Percentiles rank a stretch among this genome's conserved stretches.
Evolutionary conservation across 1,140 invertebrate genomes (phyloP).

Genomic region (Nasonia longicornis): DNA sequence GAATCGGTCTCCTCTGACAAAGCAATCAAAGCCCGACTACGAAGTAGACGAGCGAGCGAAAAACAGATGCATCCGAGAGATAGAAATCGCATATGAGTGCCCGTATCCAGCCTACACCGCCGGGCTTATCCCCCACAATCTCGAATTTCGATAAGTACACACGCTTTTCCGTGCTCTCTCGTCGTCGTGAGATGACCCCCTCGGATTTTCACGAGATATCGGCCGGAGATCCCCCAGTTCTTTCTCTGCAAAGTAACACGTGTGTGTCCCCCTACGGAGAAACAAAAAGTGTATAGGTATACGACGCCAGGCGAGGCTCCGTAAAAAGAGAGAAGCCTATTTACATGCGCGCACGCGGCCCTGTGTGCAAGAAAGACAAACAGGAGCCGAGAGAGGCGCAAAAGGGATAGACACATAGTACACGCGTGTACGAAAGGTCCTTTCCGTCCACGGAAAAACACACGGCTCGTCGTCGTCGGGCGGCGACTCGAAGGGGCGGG

Average conservation of each 20-base stretch:
- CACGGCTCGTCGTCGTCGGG: not conserved
- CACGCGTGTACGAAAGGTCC: not conserved
- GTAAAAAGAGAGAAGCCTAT: conserved; percentile 1
- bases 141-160: conserved; percentile 39
- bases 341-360: conserved; percentile 3
- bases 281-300: not conserved
- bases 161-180: conserved; percentile 27
- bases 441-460: not conserved
- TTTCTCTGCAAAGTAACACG: conserved; percentile 13
- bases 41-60: not conserved
- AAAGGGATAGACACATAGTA: not conserved
- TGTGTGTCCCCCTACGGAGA: conserved; percentile 13
- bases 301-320: not conserved
- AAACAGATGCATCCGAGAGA: conserved; percentile 42
- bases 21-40: not conserved
- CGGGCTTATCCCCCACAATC: conserved; percentile 42
- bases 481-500: not conserved
- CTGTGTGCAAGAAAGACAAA: conserved; percentile 16
- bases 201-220: conserved; percentile 31
- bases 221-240: conserved; percentile 27
- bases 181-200: conserved; percentile 4
- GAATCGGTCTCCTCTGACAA: not conserved
- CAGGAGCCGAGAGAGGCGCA: not conserved
- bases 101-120: not conserved
- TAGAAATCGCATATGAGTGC: conserved; percentile 35